phyloP scores from a whole-genome alignment of 2,888 invertebrate species.

The Eupithecia centaureata region DNA sequence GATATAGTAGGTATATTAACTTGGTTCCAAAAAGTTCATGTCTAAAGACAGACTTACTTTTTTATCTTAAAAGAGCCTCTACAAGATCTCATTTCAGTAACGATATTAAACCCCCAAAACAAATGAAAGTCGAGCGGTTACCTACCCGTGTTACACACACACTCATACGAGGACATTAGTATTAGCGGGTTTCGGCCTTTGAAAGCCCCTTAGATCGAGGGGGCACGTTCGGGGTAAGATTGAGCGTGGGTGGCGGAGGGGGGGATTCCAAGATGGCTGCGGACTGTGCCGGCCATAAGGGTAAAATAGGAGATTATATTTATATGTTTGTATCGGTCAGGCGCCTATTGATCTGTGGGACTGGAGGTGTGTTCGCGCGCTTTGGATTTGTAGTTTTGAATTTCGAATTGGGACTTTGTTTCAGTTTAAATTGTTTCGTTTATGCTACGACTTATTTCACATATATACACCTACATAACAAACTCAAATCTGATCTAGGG shows the following conservation, averaged over 20 bases:
- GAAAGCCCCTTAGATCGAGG: slow-evolving; percentile 81
- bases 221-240: slow-evolving; percentile 80
- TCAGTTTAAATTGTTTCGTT: background rate
- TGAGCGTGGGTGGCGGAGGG: slow-evolving; percentile 75
- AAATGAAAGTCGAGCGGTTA: slow-evolving; percentile 44
- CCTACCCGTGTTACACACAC: slow-evolving; percentile 42
- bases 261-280: slow-evolving; percentile 80
- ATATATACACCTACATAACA: too few relatives aligned
- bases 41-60: background rate
- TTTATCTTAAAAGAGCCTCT: background rate
- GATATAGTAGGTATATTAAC: too few relatives aligned
- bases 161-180: slow-evolving; percentile 76
- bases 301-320: slow-evolving; percentile 79
- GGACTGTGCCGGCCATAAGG: slow-evolving; percentile 82
- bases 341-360: slow-evolving; percentile 65
- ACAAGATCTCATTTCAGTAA: slow-evolving; percentile 16
- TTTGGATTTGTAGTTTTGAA: background rate
- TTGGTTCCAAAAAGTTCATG: too few relatives aligned
- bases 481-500: too few relatives aligned
- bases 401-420: background rate
- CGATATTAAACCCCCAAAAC: slow-evolving; percentile 38
- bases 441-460: too few relatives aligned
- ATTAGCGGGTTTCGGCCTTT: slow-evolving; percentile 83
- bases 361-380: slow-evolving; percentile 9
- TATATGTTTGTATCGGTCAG: slow-evolving; percentile 78